phyloP scores from a whole-genome alignment of 2,113 vertebrate species.

The Albula glossodonta region DNA sequence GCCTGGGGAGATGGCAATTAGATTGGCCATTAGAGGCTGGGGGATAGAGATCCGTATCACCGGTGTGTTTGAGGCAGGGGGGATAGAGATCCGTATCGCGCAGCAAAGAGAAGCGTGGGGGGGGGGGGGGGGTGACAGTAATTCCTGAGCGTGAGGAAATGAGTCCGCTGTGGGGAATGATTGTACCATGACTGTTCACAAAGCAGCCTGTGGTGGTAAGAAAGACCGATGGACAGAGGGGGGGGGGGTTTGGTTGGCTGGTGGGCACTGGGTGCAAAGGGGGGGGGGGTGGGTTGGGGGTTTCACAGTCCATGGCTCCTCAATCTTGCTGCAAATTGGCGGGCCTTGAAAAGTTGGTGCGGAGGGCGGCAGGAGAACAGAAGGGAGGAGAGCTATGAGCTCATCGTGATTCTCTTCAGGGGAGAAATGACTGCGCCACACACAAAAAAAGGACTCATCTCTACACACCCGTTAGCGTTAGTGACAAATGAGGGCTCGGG shows the following conservation, averaged over 20 bases:
- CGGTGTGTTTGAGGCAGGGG: neutral
- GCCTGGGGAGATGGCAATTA: neutral
- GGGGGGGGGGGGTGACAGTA: neutral
- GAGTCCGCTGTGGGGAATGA: neutral
- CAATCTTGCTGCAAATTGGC: slow-evolving; percentile 18
- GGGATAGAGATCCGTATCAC: neutral
- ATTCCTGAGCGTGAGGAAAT: neutral
- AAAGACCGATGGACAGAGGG: neutral
- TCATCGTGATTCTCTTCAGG: neutral
- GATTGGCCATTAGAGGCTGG: neutral
- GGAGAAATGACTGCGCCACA: neutral
- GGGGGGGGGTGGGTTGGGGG: neutral
- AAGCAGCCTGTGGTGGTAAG: neutral
- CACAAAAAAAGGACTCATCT: neutral
- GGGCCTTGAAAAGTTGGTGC: neutral
- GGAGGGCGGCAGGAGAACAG: neutral
- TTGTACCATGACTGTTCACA: neutral
- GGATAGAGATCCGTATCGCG: neutral
- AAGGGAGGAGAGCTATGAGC: neutral
- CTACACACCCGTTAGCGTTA: neutral
- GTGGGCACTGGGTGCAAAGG: no score
- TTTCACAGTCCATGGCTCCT: neutral
- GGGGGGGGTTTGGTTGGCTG: neutral
- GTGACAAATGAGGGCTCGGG: neutral
- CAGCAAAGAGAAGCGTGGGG: neutral